Evolutionary conservation across 2,113 vertebrate genomes (phyloP).

Genomic region (cat (Felis catus)): F.catus_Fca126_mat1.0 CM031412.1:36475001-36475500

Average conservation of each 20-base stretch:
- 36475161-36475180: background rate
- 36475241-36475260: background rate
- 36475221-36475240: background rate
- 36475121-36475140: background rate
- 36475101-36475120: background rate
- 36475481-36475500: background rate
- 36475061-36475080: background rate
- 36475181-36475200: background rate
- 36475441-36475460: background rate
- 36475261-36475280: background rate
- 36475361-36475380: background rate
- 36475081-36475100: background rate
- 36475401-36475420: background rate
- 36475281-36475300: background rate
- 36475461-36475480: background rate
- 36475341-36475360: background rate
- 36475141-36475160: background rate
- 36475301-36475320: background rate
- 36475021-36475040: background rate
- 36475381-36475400: background rate
- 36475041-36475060: background rate
- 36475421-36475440: background rate
- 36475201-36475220: slow-evolving; percentile 2
- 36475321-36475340: slow-evolving; percentile 6
- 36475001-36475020: background rate